Evolutionary conservation across 2,113 vertebrate species (phyloP), one percentile per base, ranked within the genome.

Genomic region (Larimichthys polyactis): DNA sequence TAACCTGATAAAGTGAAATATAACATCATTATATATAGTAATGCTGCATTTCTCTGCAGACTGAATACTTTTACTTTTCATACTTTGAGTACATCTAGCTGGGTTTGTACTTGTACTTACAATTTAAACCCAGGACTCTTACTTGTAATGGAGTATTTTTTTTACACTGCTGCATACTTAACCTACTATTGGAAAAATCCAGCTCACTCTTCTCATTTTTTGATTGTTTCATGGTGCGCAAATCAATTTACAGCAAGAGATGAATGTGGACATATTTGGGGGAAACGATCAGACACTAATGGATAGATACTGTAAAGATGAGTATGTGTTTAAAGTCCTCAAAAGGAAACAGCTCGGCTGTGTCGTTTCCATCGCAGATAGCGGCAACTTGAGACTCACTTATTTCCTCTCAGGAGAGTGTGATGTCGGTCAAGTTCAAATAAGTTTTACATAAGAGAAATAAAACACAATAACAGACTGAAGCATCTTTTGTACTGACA

Each of bases 291-390:
- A 40, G 36, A 40, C 6, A 40, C 7, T 40, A 40, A 40, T 40
- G 36, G 7, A 40, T 8, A 40, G 36, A 40, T 8, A 40, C 7
- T 8, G 7, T 2, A 71, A 4, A 5, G 17, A 12, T 36, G 4
- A 40, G 20, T 9, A 75, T 64, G 40, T 32, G 64, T 36, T 11
- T 46, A 3, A 66, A 29, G 10, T 49, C 49, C 17, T 57, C 3
- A 4, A 36, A 36, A 84, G 51, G 55, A 84, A 79, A 66, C 6
- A 4, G 36, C 36, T 85, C 69, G 55, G 72, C 24, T 60, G 27
- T 46, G 51, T 54, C 40, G 14, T 10, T 22, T 58, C 66, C 5
- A 71, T 40, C 36, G 24, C 24, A 59, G 44, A 58, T 36, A 29
- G 17, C n/a, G 40, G 69, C 27, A 40, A 74, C 59, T 69, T 11